These are phyloP conservation scores for human (Homo sapiens) DNA, from an alignment of 2,113 vertebrate genomes.

Conservation along the genomic window GRCh38 chr12:64778001-64778500, in stretches of 20 bases:
- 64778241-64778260: conserved; percentile 15
- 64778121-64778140: neutral
- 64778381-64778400: conserved; percentile 2
- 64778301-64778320: neutral
- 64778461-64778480: neutral
- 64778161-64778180: neutral
- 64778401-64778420: neutral
- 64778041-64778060: neutral
- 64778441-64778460: neutral
- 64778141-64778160: neutral
- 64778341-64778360: conserved; percentile 18
- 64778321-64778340: neutral
- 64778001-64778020: neutral
- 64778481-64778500: neutral
- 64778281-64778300: neutral
- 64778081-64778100: neutral
- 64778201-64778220: neutral
- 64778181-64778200: conserved; percentile 6
- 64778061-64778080: neutral
- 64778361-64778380: neutral
- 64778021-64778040: neutral
- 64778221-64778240: neutral
- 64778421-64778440: neutral
- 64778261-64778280: neutral
- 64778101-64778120: neutral